Base-by-base conservation (phyloP, 1,140 invertebrate species). In the Pemphigus obesinymphae region DNA sequence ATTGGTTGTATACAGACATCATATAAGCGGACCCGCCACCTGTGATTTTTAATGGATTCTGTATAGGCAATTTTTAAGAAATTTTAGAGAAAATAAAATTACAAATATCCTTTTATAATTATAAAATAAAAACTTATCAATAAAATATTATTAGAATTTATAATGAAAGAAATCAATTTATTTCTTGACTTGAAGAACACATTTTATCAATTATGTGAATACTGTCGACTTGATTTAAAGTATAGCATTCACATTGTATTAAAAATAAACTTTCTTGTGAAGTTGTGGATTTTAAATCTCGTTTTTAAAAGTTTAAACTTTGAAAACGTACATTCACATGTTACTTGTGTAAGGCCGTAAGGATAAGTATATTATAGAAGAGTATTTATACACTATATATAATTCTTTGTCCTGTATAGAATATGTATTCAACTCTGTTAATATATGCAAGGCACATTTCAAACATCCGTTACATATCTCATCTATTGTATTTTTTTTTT, bases 131-230 rank as follows among this genome's bases (percentile, higher is more conserved):
- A 55, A 55, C 26, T 55, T 3, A n/a, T 2, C 23, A 53, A n/a
- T n/a, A 53, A 53, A 17, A 6, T 53, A 0, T 1, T 26, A 26
- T 55, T 26, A 55, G 2, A 61, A 61, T 61, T 61, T 61, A 29
- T 11, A 61, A 6, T 61, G 55, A 61, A 61, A 68, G 34, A 23
- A 68, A 68, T 68, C 6, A 34, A 68, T 68, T 68, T 0, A 68
- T n/a, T 68, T 68, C 66, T 68, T 23, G 31, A 34, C 66, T 68
- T 68, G 8, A 37, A 68, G 66, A 37, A 40, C 66, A 68, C 66
- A 68, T 68, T 34, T 68, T 68, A 68, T 68, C 34, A 68, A 68
- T n/a, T 68, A 43, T 68, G 20, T n/a, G 66, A 68, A 40, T 68
- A 11, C 66, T 34, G 34, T 68, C 34, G 23, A 40, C 66, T 66